A percentile compares a stretch with the other conserved stretches of the same genome.
Conservation (phyloP, 2,113 vertebrate species). For the Pomatostomus ruficeps region DNA sequence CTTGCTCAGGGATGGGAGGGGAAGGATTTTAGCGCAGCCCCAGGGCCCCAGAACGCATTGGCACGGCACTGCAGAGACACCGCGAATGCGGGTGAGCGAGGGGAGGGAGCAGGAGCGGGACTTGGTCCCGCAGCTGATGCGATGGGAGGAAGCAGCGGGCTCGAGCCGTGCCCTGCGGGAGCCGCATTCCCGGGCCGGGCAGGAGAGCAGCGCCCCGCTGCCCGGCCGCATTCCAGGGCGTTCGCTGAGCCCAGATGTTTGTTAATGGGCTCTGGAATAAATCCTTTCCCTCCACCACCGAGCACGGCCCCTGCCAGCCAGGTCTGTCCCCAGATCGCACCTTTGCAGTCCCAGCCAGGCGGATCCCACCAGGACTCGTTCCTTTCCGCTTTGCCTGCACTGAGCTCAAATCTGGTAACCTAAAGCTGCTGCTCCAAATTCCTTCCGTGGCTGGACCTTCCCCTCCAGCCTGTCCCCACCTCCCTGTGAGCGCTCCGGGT, state of each 20-base stretch:
- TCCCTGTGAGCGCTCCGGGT: not conserved
- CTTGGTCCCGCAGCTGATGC: slow-evolving; percentile 41
- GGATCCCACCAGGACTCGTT: fast-evolving
- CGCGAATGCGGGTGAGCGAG: not conserved
- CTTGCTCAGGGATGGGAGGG: not conserved
- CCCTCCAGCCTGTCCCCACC: not conserved
- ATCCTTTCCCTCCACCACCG: slow-evolving; percentile 9
- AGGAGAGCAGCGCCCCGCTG: slow-evolving; percentile 62
- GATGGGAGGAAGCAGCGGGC: slow-evolving; percentile 73
- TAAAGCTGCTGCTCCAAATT: not conserved
- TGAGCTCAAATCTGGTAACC: not conserved
- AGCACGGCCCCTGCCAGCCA: slow-evolving; percentile 28
- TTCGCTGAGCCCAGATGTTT: slow-evolving; percentile 74
- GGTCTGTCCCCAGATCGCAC: not conserved
- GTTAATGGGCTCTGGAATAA: slow-evolving; percentile 44
- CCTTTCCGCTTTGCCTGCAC: not conserved
- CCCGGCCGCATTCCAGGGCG: slow-evolving; percentile 64
- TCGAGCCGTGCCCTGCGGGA: slow-evolving; percentile 58
- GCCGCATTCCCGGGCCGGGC: slow-evolving; percentile 35
- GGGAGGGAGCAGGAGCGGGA: not conserved
- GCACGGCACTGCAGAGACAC: slow-evolving; percentile 11
- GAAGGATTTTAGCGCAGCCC: not conserved
- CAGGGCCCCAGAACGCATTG: slow-evolving; percentile 4
- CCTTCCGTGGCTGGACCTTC: not conserved
- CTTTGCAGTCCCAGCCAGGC: not conserved